Evolutionary conservation across 2,888 invertebrate genomes (phyloP).

Genomic region (Lepidonotus clava): DNA sequence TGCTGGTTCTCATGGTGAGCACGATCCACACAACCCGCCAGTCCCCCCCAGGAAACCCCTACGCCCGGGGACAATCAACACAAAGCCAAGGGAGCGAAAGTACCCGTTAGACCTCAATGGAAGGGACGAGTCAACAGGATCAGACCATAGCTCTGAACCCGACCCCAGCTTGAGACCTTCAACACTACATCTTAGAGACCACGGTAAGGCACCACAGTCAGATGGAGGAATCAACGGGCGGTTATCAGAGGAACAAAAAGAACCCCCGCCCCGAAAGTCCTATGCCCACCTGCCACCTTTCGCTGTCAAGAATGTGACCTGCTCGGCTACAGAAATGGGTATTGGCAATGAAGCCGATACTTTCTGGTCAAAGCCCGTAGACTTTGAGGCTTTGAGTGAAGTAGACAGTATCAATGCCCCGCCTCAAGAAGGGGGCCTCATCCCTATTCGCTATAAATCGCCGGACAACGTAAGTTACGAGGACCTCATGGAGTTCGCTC

Average conservation of each 20-base stretch:
- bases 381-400: conserved; percentile 55
- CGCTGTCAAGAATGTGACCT: conserved; percentile 70
- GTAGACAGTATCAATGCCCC: conserved; percentile 50
- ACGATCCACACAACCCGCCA: conserved; percentile 82
- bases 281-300: conserved; percentile 61
- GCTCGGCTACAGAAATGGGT: conserved; percentile 74
- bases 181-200: not conserved
- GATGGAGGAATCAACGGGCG: not conserved
- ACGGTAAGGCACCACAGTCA: not conserved
- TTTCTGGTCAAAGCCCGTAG: conserved; percentile 73
- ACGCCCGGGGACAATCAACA: conserved; percentile 83
- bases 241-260: not conserved
- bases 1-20: conserved; percentile 63
- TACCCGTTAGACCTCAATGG: conserved; percentile 84
- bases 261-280: not conserved
- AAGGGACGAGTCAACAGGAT: not conserved
- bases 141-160: conserved; percentile 31
- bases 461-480: conserved; percentile 92
- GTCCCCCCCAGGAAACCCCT: conserved; percentile 89
- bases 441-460: conserved; percentile 82
- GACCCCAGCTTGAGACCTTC: conserved; percentile 1
- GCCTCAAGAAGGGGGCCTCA: conserved; percentile 24
- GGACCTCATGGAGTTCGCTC: conserved; percentile 93
- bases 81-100: conserved; percentile 88
- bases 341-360: conserved; percentile 73